Evolutionary conservation across 2,797 vertebrate genomes (phyloP), one percentile per base, ranked within the genome.

Genomic region (Sardinella longiceps): DNA sequence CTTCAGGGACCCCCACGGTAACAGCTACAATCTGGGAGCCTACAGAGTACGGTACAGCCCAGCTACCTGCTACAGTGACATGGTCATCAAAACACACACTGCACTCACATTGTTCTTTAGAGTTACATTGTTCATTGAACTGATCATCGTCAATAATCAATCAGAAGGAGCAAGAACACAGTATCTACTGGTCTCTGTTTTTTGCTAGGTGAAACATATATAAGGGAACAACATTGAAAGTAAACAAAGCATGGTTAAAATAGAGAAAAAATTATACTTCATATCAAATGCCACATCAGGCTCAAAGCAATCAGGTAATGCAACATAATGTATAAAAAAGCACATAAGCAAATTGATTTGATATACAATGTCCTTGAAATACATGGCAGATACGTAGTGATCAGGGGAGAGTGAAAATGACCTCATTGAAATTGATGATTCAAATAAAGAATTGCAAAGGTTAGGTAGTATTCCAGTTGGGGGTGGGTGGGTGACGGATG

Each of bases 151-250:
- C 92, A 95, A 94, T 94, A 95, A 96, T 95, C 94, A 94, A 93
- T 94, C 94, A 93, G 95, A 92, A 95, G 94, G 93, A 96, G 95
- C 95, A 95, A 95, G 94, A 96, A 96, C 95, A 96, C 95, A 96
- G 95, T 96, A 95, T 95, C 95, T 95, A 96, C 94, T 96, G 95
- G 95, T 96, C 95, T 96, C 95, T 96, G 95, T 94, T 95, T 88
- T 96, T 96, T 96, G 95, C 95, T 96, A 96, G 94, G 95, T 95
- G 95, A 95, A 92, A 95, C 93, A 87, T 91, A 94, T 91, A 90
- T 89, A 92, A 92, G 89, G 88, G 93, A 91, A 91, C 90, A 90
- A 37, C 86, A 88, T 85, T 86, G 30, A 30, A 91, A 92, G 89
- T 25, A 86, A 90, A 89, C 84, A 80, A 43, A 37, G 53, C 46